Conservation (phyloP, 2,113 vertebrate genomes). For the Boleophthalmus pectinirostris region DNA sequence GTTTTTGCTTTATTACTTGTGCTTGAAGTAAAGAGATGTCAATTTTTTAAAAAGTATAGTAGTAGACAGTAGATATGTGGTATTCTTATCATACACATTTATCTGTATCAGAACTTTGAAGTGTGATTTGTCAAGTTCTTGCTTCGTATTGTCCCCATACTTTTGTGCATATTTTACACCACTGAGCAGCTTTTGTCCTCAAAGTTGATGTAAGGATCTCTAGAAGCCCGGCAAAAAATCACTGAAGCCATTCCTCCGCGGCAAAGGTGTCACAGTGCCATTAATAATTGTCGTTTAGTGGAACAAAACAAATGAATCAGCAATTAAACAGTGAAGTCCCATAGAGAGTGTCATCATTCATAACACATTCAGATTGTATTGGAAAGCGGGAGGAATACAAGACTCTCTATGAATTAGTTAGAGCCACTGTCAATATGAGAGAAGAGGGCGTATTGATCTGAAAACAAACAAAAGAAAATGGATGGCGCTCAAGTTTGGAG, state of each 20-base stretch:
- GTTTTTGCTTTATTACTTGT: neutral
- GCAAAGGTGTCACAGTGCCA: conserved; percentile 21
- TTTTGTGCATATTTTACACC: neutral
- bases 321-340: conserved; percentile 6
- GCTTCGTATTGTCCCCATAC: neutral
- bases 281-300: conserved; percentile 39
- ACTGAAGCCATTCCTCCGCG: conserved; percentile 16
- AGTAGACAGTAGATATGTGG: too few species aligned
- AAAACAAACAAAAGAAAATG: conserved; percentile 2
- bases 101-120: too few species aligned
- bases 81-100: too few species aligned
- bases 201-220: neutral
- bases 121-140: neutral
- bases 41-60: neutral
- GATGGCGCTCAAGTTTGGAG: neutral
- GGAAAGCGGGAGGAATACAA: conserved; percentile 2
- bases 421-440: neutral
- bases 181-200: neutral
- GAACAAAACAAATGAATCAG: conserved; percentile 33
- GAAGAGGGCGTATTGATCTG: conserved; percentile 13
- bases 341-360: conserved; percentile 29
- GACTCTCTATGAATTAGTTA: conserved; percentile 31
- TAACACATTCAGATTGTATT: conserved; percentile 18
- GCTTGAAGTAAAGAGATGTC: neutral
- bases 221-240: conserved; percentile 11